Evolutionary conservation across 2,113 vertebrate genomes (phyloP).

Genomic region (Herpetotheres cachinnans): DNA sequence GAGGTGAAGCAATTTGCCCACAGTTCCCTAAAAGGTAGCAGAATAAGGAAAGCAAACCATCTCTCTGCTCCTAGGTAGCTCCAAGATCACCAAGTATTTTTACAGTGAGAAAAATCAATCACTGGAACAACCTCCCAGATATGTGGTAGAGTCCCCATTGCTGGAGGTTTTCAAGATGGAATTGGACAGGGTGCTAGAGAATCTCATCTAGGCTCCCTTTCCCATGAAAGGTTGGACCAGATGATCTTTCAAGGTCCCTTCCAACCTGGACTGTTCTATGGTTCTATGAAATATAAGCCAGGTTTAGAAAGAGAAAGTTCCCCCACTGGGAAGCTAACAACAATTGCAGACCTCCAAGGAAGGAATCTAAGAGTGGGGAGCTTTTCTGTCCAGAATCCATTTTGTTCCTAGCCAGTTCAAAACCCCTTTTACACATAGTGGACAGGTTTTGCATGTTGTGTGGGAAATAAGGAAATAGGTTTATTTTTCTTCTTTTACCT

Average conservation of each 20-base stretch:
- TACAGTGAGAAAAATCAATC: neutral
- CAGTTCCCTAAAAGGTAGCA: neutral
- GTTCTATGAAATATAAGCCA: neutral
- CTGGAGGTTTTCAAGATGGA: neutral
- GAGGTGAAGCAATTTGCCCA: neutral
- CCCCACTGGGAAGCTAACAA: neutral
- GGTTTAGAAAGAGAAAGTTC: neutral
- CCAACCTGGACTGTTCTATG: neutral
- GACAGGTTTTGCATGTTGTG: neutral
- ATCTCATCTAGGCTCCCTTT: too few species aligned
- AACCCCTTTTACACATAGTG: neutral
- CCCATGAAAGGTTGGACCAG: neutral
- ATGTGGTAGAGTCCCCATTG: accelerated
- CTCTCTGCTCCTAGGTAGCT: neutral
- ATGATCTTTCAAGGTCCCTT: neutral
- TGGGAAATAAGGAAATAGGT: conserved; percentile 8
- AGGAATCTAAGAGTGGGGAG: neutral
- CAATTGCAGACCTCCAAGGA: neutral
- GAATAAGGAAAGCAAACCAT: neutral
- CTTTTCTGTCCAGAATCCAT: neutral
- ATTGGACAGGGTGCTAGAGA: neutral
- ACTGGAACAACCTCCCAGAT: neutral
- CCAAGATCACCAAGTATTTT: neutral
- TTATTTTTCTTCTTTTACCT: conserved; percentile 21
- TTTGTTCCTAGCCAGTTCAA: neutral